phyloP scores from a whole-genome alignment of 2,113 vertebrate genomes.

The Syngnathus scovelli region DNA sequence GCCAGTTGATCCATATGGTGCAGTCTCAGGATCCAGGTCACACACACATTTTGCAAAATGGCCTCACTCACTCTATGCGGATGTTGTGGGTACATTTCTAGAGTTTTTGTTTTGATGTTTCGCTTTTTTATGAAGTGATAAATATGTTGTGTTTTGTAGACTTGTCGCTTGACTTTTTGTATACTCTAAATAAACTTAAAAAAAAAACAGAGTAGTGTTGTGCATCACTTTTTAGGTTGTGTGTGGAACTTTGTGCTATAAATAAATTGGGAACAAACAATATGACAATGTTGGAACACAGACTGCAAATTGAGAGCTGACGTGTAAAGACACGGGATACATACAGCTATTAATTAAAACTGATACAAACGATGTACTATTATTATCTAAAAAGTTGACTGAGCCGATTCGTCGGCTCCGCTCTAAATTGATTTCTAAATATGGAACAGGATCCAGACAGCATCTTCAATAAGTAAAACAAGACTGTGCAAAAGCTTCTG shows the following conservation, averaged over 20 bases:
- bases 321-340: too few species aligned
- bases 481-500: constrained; percentile 5
- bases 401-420: constrained; percentile 20
- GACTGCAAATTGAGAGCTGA: too few species aligned
- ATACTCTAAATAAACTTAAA: constrained; percentile 60
- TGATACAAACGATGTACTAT: neutral
- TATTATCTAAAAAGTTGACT: constrained; percentile 30
- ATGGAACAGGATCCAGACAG: constrained; percentile 36
- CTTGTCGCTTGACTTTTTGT: constrained; percentile 59
- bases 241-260: neutral
- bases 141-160: constrained; percentile 53
- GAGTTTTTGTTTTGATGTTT: constrained; percentile 26
- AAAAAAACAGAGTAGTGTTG: constrained; percentile 24
- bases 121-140: constrained; percentile 48
- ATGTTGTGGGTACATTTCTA: constrained; percentile 22
- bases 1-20: constrained; percentile 53
- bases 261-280: neutral
- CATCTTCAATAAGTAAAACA: constrained; percentile 57
- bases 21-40: constrained; percentile 56
- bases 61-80: constrained; percentile 21
- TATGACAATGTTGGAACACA: too few species aligned
- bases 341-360: too few species aligned
- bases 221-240: neutral
- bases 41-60: constrained; percentile 5
- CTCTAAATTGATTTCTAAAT: constrained; percentile 56